These are phyloP conservation scores for Athalia rosae DNA, from an alignment of 2,888 invertebrate genomes.

Conservation along the genomic window DNA sequence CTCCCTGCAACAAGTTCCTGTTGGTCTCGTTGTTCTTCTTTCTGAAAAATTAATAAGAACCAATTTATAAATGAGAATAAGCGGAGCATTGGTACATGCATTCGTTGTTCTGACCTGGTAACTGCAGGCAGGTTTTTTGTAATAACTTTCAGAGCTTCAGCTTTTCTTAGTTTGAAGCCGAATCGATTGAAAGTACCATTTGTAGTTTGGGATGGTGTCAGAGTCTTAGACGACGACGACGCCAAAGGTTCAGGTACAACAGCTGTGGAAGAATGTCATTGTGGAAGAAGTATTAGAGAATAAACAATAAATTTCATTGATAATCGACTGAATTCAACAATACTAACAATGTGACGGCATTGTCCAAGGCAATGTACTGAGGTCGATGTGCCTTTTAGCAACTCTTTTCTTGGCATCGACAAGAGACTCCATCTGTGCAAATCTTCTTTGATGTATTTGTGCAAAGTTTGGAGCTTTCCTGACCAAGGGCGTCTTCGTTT, in stretches of 20 bases:
- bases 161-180: constrained; percentile 75
- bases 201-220: constrained; percentile 41
- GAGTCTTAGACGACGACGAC: constrained; percentile 15
- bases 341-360: constrained; percentile 8
- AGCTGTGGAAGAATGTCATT: background rate
- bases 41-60: constrained; percentile 12
- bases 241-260: constrained; percentile 19
- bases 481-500: constrained; percentile 59
- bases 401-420: constrained; percentile 73
- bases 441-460: constrained; percentile 80
- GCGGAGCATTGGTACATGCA: background rate
- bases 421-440: constrained; percentile 82
- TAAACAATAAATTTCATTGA: too few relatives aligned
- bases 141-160: constrained; percentile 61
- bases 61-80: background rate
- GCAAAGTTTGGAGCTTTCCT: constrained; percentile 83
- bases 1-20: constrained; percentile 78
- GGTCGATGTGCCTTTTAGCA: constrained; percentile 57
- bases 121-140: constrained; percentile 50
- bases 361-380: constrained; percentile 41
- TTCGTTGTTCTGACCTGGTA: background rate
- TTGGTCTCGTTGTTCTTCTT: constrained; percentile 68
- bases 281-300: background rate
- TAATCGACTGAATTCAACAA: too few relatives aligned
- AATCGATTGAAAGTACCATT: constrained; percentile 72